Evolutionary conservation across 2,113 vertebrate genomes (phyloP).

Genomic region (Passerina amoena): DNA sequence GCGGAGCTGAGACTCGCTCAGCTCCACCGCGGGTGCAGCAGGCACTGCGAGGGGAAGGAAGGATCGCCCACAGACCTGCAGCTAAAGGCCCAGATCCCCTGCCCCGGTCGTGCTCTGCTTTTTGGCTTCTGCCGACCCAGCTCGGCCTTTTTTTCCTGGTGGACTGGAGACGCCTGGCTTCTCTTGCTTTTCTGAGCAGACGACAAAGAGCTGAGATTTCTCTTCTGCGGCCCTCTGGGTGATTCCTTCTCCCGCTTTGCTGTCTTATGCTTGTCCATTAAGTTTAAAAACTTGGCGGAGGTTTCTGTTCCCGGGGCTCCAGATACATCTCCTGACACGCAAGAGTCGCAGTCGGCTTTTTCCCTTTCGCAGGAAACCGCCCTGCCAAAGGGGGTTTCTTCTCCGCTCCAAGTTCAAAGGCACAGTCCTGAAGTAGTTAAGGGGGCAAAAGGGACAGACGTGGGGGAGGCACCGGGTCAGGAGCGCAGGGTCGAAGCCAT

Average conservation of each 20-base stretch:
- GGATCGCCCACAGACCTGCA: background rate
- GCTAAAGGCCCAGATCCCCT: background rate
- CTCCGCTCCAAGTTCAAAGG: slow-evolving; percentile 22
- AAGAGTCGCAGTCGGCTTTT: background rate
- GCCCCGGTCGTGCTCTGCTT: background rate
- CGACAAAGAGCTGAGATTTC: background rate
- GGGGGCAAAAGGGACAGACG: background rate
- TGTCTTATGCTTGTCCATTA: background rate
- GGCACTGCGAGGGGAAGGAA: background rate
- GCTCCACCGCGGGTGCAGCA: background rate
- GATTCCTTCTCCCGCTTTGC: background rate
- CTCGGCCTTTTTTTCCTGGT: background rate
- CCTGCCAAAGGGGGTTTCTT: background rate
- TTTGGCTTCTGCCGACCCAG: background rate
- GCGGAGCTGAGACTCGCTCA: background rate
- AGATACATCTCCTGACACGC: background rate
- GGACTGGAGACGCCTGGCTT: background rate
- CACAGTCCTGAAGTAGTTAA: background rate
- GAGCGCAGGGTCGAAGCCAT: background rate
- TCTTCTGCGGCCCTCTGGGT: background rate
- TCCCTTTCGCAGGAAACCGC: background rate
- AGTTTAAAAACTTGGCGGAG: background rate
- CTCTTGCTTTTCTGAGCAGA: background rate
- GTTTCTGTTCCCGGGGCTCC: background rate
- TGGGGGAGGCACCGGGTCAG: background rate